phyloP scores from a whole-genome alignment of 2,888 invertebrate species.

The Mechanitis messenoides region DNA sequence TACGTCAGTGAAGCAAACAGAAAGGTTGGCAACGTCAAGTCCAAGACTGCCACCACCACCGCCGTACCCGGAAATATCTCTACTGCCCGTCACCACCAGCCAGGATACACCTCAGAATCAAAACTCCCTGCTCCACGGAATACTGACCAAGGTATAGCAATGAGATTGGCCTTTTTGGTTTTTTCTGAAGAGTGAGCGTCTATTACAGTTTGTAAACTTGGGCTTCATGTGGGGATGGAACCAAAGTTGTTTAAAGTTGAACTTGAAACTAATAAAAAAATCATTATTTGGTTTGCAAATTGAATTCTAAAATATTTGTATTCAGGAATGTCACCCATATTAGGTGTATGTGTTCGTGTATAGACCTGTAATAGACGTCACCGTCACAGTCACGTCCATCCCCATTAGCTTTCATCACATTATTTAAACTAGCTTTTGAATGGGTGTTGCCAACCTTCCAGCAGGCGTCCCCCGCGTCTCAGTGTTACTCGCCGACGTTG shows the following conservation, averaged over 20 bases:
- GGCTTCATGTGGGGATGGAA: constrained; percentile 4
- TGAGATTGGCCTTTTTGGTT: no score
- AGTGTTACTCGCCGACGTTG: constrained; percentile 86
- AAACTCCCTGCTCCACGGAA: constrained; percentile 84
- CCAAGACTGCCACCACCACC: constrained; percentile 78
- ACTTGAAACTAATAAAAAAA: no score
- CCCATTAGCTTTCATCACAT: constrained; percentile 31
- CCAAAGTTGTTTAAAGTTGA: neutral
- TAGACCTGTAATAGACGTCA: neutral
- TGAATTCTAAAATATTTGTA: no score
- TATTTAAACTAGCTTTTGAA: constrained; percentile 54
- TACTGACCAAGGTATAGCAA: constrained; percentile 79
- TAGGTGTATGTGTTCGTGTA: no score
- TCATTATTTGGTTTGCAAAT: no score
- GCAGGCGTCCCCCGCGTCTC: constrained; percentile 74
- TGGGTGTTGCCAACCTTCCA: constrained; percentile 75
- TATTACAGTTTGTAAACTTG: neutral
- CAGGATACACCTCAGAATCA: constrained; percentile 58
- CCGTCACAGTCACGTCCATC: constrained; percentile 43
- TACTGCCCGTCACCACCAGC: constrained; percentile 80
- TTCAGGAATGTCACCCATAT: no score
- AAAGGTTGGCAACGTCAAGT: constrained; percentile 55
- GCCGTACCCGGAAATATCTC: constrained; percentile 86
- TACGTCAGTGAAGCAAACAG: constrained; percentile 49
- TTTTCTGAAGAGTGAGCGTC: neutral